Percentiles rank a stretch among this genome's conserved stretches.
Evolutionary conservation across 2,888 invertebrate genomes (phyloP).

Genomic region (Trachelus troglodyta): DNA sequence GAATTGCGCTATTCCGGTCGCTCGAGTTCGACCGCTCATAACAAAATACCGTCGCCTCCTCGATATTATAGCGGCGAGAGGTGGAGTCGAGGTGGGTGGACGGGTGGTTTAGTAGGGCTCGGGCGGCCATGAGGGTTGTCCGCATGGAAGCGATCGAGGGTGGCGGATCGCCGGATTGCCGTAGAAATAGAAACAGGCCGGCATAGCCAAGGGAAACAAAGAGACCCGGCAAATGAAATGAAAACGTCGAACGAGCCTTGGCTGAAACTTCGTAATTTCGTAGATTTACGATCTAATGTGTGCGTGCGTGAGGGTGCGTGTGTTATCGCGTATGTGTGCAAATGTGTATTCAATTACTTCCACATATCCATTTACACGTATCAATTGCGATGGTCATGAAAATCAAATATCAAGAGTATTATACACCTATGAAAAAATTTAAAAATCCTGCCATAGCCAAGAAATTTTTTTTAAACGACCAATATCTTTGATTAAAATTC

Average conservation of each 20-base stretch:
- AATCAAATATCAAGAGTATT: not conserved
- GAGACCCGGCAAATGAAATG: conserved; percentile 23
- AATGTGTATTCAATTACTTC: not conserved
- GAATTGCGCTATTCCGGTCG: not conserved
- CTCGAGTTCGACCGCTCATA: conserved; percentile 5
- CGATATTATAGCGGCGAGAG: conserved; percentile 18
- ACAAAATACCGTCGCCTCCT: conserved; percentile 21
- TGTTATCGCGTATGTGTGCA: not conserved
- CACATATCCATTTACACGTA: not conserved
- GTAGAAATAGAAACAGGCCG: conserved; percentile 4
- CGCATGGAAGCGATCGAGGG: not conserved
- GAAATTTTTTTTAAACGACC: too few species aligned
- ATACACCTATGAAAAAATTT: too few species aligned
- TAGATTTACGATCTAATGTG: conserved; percentile 22
- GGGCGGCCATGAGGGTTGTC: not conserved
- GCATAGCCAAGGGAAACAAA: conserved; percentile 18
- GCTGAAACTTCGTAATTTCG: conserved; percentile 24
- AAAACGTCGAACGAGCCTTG: conserved; percentile 23
- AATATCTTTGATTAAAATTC: too few species aligned
- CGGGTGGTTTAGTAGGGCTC: not conserved
- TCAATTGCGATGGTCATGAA: not conserved
- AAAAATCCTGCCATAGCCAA: too few species aligned
- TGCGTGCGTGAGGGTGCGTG: not conserved
- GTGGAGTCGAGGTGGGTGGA: not conserved
- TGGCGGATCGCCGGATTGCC: not conserved